These are phyloP conservation scores for Corynorhinus townsendii DNA, from an alignment of 2,113 vertebrate species.

Conservation along the genomic window DNA sequence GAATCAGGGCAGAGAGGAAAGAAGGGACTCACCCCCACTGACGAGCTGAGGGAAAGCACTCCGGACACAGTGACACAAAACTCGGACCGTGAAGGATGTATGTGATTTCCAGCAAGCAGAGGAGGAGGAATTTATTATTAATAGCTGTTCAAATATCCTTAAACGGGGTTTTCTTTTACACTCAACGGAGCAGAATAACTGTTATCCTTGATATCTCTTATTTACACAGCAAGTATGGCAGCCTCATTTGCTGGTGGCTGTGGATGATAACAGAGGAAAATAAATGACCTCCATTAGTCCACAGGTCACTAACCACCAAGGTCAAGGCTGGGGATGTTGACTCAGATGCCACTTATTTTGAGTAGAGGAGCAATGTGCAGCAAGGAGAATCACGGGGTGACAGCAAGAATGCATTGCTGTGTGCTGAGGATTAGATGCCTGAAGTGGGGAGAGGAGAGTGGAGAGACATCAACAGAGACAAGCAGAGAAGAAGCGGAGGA, in stretches of 20 bases:
- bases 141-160: not conserved
- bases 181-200: not conserved
- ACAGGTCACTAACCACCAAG: not conserved
- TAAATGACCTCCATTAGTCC: not conserved
- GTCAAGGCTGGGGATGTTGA: not conserved
- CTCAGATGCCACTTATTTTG: not conserved
- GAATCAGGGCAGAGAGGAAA: not conserved
- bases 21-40: not conserved
- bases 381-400: not conserved
- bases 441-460: not conserved
- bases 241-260: not conserved
- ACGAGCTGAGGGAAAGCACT: not conserved
- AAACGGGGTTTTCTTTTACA: not conserved
- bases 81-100: not conserved
- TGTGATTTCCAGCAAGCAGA: not conserved
- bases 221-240: not conserved
- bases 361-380: not conserved
- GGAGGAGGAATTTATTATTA: slow-evolving; percentile 8
- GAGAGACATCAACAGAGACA: not conserved
- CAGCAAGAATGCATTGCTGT: not conserved
- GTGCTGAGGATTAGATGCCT: not conserved
- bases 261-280: slow-evolving; percentile 12
- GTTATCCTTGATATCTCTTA: not conserved
- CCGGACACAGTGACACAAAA: not conserved
- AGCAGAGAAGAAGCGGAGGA: not conserved